Conservation (phyloP, 2,888 invertebrate species). For the Coecobrya sp. region DNA sequence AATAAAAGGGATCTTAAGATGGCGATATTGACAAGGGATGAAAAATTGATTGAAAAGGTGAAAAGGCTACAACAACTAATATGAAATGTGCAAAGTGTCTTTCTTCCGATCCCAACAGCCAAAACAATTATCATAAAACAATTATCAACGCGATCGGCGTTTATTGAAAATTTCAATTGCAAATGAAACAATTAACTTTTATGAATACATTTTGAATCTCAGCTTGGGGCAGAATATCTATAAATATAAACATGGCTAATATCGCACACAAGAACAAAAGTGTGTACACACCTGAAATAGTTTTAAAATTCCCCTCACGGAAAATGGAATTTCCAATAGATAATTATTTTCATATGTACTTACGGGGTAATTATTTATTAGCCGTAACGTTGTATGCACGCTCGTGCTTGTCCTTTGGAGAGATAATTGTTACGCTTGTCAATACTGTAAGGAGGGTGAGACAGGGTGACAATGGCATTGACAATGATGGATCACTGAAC, state of each 20-base stretch:
- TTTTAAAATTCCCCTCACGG: conserved; percentile 37
- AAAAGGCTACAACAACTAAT: neutral
- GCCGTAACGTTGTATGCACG: neutral
- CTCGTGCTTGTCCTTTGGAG: neutral
- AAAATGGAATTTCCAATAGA: conserved; percentile 44
- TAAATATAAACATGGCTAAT: neutral
- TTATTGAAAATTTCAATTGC: conserved; percentile 54
- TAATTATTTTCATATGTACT: neutral
- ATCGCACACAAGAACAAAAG: neutral
- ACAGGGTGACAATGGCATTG: conserved; percentile 68
- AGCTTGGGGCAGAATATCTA: neutral
- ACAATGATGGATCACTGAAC: conserved; percentile 76
- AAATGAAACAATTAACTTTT: conserved; percentile 36
- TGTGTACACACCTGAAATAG: neutral
- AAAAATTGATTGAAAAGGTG: conserved; percentile 58
- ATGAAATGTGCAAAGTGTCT: neutral
- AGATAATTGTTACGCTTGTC: conserved; percentile 65
- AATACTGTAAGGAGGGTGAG: conserved; percentile 49
- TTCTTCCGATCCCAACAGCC: neutral
- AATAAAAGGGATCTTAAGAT: conserved; percentile 27
- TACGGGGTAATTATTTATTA: neutral
- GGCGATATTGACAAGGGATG: conserved; percentile 29
- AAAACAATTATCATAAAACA: conserved; percentile 20
- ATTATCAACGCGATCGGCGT: neutral
- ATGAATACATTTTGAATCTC: conserved; percentile 1